phyloP scores from a whole-genome alignment of 2,113 vertebrate species.

The Motacilla alba region DNA sequence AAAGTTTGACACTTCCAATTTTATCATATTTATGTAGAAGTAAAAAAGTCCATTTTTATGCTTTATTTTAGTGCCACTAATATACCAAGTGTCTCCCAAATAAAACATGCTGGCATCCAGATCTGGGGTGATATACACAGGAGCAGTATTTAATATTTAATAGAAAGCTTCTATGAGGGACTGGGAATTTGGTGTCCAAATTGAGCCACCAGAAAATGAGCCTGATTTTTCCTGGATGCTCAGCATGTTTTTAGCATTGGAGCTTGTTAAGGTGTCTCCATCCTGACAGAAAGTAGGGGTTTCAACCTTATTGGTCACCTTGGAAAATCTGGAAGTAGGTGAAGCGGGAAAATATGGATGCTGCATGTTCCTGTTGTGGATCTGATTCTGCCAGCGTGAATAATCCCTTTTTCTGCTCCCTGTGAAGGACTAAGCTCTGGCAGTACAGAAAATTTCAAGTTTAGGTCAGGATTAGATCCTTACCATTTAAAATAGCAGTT shows the following conservation, averaged over 20 bases:
- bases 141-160: not conserved
- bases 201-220: not conserved
- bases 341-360: not conserved
- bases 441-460: not conserved
- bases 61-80: constrained; percentile 18
- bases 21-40: constrained; percentile 48
- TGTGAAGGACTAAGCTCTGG: not conserved
- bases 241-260: not conserved
- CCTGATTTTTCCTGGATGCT: not conserved
- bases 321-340: not conserved
- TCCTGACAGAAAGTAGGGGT: not conserved
- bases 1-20: constrained; percentile 41
- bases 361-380: not conserved
- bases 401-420: not conserved
- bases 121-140: not conserved
- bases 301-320: not conserved
- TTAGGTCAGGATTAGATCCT: not conserved
- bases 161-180: not conserved
- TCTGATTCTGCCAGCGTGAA: not conserved
- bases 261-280: not conserved
- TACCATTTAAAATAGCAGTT: not conserved
- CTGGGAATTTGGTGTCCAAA: not conserved
- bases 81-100: constrained; percentile 22
- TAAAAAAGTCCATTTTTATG: constrained; percentile 30
- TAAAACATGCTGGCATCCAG: constrained; percentile 33